Evolutionary conservation across 2,888 invertebrate genomes (phyloP).

Genomic region (Oxyteleia sp.): DNA sequence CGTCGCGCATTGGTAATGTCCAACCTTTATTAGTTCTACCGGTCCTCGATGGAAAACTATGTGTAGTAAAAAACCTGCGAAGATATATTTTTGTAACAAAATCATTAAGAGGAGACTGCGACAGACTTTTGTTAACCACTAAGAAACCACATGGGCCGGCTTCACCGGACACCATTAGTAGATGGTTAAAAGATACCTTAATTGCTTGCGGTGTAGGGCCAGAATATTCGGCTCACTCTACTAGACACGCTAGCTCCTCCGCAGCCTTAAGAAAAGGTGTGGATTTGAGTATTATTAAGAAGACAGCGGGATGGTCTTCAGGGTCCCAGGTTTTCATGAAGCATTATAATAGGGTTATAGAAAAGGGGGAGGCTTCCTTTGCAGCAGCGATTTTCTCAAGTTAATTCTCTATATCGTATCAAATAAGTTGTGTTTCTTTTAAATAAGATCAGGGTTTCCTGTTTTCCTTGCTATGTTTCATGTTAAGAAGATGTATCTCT

Average conservation of each 20-base stretch:
- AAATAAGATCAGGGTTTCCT: no score
- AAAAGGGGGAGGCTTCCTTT: not conserved
- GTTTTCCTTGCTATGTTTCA: no score
- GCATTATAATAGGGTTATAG: constrained; percentile 56
- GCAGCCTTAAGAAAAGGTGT: constrained; percentile 54
- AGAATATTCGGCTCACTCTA: constrained; percentile 56
- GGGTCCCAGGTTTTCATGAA: constrained; percentile 45
- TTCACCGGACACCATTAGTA: constrained; percentile 42
- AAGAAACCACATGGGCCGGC: constrained; percentile 56
- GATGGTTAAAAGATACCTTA: constrained; percentile 63
- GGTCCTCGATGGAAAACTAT: not conserved
- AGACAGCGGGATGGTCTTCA: constrained; percentile 61
- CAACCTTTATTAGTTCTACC: constrained; percentile 51
- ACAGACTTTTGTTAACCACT: constrained; percentile 32
- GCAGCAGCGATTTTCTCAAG: not conserved
- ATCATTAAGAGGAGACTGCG: constrained; percentile 4
- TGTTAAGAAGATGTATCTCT: no score
- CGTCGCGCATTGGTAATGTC: constrained; percentile 25
- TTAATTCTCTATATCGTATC: no score
- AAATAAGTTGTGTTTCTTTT: no score
- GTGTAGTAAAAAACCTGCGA: constrained; percentile 25
- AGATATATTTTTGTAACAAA: constrained; percentile 37
- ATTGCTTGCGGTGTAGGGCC: constrained; percentile 17
- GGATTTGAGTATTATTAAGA: constrained; percentile 49
- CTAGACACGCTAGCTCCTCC: constrained; percentile 69